Evolutionary conservation across 2,888 invertebrate genomes (phyloP).

Genomic region (Cheilosia soror): DNA sequence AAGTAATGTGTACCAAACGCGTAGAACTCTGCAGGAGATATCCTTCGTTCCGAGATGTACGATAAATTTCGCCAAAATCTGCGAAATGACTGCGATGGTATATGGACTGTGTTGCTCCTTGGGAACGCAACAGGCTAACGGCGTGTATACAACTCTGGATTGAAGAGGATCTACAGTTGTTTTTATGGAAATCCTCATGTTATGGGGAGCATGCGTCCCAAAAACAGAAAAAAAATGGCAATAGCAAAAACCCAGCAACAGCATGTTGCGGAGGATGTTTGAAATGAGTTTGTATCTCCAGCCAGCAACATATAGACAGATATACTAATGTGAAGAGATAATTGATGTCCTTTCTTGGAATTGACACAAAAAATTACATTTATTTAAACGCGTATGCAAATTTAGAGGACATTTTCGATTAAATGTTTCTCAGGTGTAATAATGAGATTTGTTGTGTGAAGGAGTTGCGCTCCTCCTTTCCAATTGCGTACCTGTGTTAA

Average conservation of each 20-base stretch:
- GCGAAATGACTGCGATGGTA: slow-evolving; percentile 21
- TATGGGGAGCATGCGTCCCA: slow-evolving; percentile 72
- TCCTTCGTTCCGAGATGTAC: slow-evolving; percentile 13
- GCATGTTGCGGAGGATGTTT: slow-evolving; percentile 60
- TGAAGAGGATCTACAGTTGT: slow-evolving; percentile 78
- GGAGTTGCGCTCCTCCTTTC: not conserved
- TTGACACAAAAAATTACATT: slow-evolving; percentile 14
- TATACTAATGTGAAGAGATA: not conserved
- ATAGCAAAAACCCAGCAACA: slow-evolving; percentile 24
- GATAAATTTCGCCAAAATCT: slow-evolving; percentile 25
- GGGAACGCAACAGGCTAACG: slow-evolving; percentile 83
- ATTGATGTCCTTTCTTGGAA: slow-evolving; percentile 45
- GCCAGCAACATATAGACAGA: slow-evolving; percentile 59
- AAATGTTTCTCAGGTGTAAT: slow-evolving; percentile 79
- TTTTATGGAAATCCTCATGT: slow-evolving; percentile 79
- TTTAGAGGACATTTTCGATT: slow-evolving; percentile 74
- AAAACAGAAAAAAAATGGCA: slow-evolving; percentile 23
- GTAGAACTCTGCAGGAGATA: slow-evolving; percentile 21
- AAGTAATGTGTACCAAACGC: slow-evolving; percentile 20
- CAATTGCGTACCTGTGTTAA: slow-evolving; percentile 12
- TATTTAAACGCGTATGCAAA: slow-evolving; percentile 39
- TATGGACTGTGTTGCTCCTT: slow-evolving; percentile 39
- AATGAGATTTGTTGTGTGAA: slow-evolving; percentile 68
- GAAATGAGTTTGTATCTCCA: slow-evolving; percentile 34
- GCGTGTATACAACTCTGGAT: slow-evolving; percentile 81